Evolutionary conservation across 2,113 vertebrate species (phyloP), one percentile per base, ranked within the genome.

Genomic region (Parus major): DNA sequence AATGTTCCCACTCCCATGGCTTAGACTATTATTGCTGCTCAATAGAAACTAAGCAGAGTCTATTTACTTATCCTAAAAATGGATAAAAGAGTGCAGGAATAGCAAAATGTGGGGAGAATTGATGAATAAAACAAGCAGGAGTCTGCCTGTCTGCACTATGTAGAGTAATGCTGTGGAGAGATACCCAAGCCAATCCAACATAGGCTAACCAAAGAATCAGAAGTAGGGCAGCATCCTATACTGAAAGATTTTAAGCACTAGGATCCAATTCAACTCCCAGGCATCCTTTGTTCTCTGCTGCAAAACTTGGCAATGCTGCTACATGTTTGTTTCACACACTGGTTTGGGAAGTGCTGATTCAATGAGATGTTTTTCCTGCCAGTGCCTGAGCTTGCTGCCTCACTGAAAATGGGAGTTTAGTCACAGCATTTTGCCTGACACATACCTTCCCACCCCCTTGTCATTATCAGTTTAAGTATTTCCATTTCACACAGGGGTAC

Each of bases 261-360:
- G 52, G 69, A 92, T 88, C 76, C 64, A 78, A 41, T 92, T 95
- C 88, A 94, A 78, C 52, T 93, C 60, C 44, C 88, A 86, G 88
- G 72, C 88, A 91, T 86, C 49, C 65, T 95, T 96, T 96, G 86
- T 96, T 83, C 69, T 92, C 53, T 65, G 21, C 80, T 88, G 61
- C 80, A 94, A 83, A 94, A 90, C 88, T 96, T 96, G 95, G 96
- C 95, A 97, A 68, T 35, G n/a, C 65, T 84, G 29, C 65, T 64
- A 36, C 65, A 25, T 86, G 86, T 94, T 94, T 96, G 53, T 96
- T 94, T 96, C 90, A 83, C 88, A 96, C 86, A 65, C 90, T 84
- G 44, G 65, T 86, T 90, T 97, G 88, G 88, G 93, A 97, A 97
- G 86, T 94, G 92, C 90, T 95, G 95, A 97, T 95, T 97, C 96